Base-by-base conservation (phyloP, 2,113 vertebrate genomes). In the Periophthalmus modestus region DNA sequence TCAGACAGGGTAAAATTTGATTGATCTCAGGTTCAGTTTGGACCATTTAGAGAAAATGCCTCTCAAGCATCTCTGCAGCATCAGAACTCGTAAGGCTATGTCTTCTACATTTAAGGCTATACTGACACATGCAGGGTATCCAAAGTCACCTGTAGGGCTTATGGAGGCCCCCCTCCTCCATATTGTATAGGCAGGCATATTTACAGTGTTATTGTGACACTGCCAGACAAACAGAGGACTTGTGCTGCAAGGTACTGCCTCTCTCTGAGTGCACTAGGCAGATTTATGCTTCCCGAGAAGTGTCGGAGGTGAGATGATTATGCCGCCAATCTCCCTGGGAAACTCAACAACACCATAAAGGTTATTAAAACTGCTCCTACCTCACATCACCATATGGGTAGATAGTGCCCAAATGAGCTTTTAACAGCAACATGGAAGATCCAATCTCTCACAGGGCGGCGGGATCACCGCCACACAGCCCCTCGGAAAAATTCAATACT, bases 211-310 rank as follows among this genome's bases (percentile, higher is more conserved):
- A 39, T 5, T 39, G 34, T 65, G 18, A 65, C 59, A 62, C 59
- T 62, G 14, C 28, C 59, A 62, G 28, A 34, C 15, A 54, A 76
- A 67, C 54, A 71, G 76, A 85, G 73, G 78, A 84, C 74, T 79
- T 57, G 77, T 73, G 67, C 74, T 80, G 74, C 0, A 24, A 73
- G 54, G 65, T 65, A 76, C 66, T 13, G 57, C 71, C 77, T 67
- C 67, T 47, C 39, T n/a, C 55, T 0, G 5, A 61, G 69, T 4
- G 0, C 66, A 61, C 52, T 75, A 39, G 39, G 58, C 72, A 85
- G 89, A 88, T 84, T 81, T 78, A 87, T 79, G 79, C 13, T 73
- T 76, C 81, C 76, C 76, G 52, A 14, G 0, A 59, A 67, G 28
- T 54, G 66, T 68, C 67, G 67, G 57, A 72, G 83, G 72, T 68